A percentile compares a stretch with the other conserved stretches of the same genome.
These are phyloP conservation scores for Daubentonia madagascariensis DNA, from an alignment of 2,113 vertebrate genomes.

Conservation along the genomic window DNA sequence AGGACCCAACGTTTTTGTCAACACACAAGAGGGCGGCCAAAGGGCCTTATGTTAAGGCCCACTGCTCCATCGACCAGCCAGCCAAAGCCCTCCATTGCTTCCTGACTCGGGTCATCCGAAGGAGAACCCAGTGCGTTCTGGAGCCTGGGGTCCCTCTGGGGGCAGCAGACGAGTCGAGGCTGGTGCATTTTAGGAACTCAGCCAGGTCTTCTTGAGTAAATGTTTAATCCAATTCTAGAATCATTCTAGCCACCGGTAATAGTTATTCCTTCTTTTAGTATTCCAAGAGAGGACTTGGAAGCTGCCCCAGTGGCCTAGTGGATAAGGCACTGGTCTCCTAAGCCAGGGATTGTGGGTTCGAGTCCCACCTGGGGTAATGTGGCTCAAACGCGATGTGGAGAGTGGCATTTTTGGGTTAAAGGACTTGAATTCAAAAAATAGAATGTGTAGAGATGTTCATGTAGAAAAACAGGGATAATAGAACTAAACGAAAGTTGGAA, in stretches of 20 bases:
- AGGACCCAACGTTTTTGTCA: too few species aligned
- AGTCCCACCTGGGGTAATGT: neutral
- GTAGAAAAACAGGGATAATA: neutral
- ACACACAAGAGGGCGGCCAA: neutral
- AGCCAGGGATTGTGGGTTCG: conserved; percentile 80
- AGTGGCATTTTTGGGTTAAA: too few species aligned
- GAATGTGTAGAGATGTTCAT: neutral
- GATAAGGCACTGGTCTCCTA: conserved; percentile 83
- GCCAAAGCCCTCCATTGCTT: neutral
- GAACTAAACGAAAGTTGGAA: neutral
- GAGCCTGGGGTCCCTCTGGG: neutral
- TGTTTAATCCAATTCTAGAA: too few species aligned
- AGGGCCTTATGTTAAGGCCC: neutral
- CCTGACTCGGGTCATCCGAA: neutral
- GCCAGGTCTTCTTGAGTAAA: neutral
- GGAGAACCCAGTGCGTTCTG: neutral
- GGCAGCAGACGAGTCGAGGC: neutral
- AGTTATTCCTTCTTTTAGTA: neutral
- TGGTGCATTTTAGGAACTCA: fast-evolving
- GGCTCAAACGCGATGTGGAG: too few species aligned
- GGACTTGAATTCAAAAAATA: neutral
- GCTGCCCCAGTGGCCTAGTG: conserved; percentile 80
- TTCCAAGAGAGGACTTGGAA: fast-evolving
- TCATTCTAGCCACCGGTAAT: fast-evolving
- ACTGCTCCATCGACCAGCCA: neutral